Conservation (phyloP, 2,888 invertebrate genomes). For the Automeris io region DNA sequence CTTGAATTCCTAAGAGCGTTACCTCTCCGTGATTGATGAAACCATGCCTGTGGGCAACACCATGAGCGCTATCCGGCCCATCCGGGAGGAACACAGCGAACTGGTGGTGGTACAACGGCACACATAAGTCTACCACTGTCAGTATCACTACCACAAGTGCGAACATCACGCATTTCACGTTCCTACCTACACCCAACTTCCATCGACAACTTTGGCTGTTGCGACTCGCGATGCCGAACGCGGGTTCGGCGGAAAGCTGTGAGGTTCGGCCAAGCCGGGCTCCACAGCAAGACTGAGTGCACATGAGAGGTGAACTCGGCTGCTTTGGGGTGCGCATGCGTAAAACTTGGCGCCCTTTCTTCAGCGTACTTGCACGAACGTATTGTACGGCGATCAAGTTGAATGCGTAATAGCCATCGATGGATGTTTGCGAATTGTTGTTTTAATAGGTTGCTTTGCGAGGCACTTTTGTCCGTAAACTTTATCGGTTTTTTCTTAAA, state of each 20-base stretch:
- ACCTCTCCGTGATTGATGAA: conserved; percentile 72
- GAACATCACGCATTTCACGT: conserved; percentile 69
- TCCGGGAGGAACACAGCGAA: conserved; percentile 87
- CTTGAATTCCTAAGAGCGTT: no score
- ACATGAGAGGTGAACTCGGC: conserved; percentile 42
- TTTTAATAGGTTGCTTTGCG: conserved; percentile 7
- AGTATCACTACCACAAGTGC: conserved; percentile 57
- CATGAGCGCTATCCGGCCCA: conserved; percentile 48
- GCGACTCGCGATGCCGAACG: conserved; percentile 15
- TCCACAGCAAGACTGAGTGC: conserved; percentile 49
- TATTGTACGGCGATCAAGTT: conserved; percentile 71
- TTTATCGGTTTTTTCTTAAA: not conserved
- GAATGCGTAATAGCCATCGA: conserved; percentile 52
- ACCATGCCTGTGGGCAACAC: conserved; percentile 63
- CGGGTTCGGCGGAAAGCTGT: conserved; percentile 12
- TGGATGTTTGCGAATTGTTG: conserved; percentile 8
- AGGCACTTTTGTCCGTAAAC: not conserved
- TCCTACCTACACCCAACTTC: conserved; percentile 30
- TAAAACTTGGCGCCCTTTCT: conserved; percentile 68
- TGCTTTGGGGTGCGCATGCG: conserved; percentile 48
- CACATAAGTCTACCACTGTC: conserved; percentile 63
- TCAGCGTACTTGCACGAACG: conserved; percentile 47
- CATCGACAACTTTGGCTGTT: conserved; percentile 11
- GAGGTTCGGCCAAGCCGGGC: conserved; percentile 35
- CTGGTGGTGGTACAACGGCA: conserved; percentile 67